These are phyloP conservation scores for Oligia fasciuncula DNA, from an alignment of 2,888 invertebrate species.

Conservation along the genomic window DNA sequence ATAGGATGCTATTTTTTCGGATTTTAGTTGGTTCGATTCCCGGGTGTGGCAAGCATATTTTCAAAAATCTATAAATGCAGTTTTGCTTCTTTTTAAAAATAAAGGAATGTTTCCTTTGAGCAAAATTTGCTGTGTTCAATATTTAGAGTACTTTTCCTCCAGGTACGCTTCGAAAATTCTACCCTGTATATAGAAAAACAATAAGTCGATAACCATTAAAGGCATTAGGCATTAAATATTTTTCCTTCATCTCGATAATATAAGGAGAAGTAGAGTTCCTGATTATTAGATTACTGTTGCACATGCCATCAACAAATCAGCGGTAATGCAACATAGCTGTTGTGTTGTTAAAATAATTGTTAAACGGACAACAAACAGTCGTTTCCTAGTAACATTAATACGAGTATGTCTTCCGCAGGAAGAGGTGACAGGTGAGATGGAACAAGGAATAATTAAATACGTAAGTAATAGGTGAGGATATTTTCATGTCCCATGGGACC, in stretches of 20 bases:
- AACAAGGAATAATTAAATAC: conserved; percentile 18
- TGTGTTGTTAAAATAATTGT: conserved; percentile 37
- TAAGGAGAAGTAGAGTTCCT: conserved; percentile 40
- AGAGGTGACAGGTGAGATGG: conserved; percentile 16
- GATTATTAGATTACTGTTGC: conserved; percentile 30
- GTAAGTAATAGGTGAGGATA: neutral
- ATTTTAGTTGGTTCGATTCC: too few species aligned
- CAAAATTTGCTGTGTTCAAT: too few species aligned
- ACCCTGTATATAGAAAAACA: too few species aligned
- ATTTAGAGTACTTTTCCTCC: too few species aligned
- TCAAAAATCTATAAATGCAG: too few species aligned
- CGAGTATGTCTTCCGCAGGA: conserved; percentile 45
- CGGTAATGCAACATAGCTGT: conserved; percentile 16
- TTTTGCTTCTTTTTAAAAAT: too few species aligned
- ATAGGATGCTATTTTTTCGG: too few species aligned
- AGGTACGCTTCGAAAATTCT: too few species aligned
- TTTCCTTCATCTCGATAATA: conserved; percentile 25
- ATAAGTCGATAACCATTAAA: neutral
- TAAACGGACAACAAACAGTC: conserved; percentile 3
- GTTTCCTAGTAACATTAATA: conserved; percentile 40
- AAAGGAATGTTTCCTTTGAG: too few species aligned
- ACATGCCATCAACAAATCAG: conserved; percentile 42
- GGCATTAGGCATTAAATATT: neutral
- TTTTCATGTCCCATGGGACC: too few species aligned
- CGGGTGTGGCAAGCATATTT: too few species aligned